Conservation (phyloP, 1,140 invertebrate species). For the Drosophila takahashii region DNA sequence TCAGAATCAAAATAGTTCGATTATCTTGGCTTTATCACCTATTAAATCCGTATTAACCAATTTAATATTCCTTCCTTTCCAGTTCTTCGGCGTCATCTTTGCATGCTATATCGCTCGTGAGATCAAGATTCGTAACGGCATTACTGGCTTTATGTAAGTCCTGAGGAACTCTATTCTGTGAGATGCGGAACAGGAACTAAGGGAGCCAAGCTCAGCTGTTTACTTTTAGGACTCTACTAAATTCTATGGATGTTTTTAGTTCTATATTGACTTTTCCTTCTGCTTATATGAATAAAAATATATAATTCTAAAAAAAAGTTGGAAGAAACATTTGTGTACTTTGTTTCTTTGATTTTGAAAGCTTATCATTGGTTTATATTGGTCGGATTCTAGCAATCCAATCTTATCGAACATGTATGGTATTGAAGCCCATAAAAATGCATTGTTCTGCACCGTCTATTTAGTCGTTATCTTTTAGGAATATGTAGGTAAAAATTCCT, state of each 20-base stretch:
- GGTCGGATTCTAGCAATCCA: conserved; percentile 5
- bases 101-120: conserved; percentile 84
- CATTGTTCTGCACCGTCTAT: conserved; percentile 2
- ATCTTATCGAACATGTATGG: conserved; percentile 20
- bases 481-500: too few species aligned
- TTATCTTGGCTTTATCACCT: too few species aligned
- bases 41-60: too few species aligned
- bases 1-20: too few species aligned
- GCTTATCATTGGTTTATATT: conserved; percentile 16
- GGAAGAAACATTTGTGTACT: neutral
- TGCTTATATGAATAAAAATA: conserved; percentile 9
- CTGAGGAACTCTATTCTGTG: conserved; percentile 1
- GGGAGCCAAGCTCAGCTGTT: neutral
- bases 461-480: too few species aligned
- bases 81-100: conserved; percentile 85
- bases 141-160: conserved; percentile 68
- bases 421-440: conserved; percentile 4
- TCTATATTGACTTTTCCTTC: conserved; percentile 1
- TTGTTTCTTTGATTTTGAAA: neutral
- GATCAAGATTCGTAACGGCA: conserved; percentile 82
- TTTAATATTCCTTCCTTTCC: conserved; percentile 7
- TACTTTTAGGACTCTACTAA: conserved; percentile 39
- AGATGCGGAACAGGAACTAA: conserved; percentile 4
- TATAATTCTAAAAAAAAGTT: conserved; percentile 6
- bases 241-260: conserved; percentile 21